These are phyloP conservation scores for Cryptoblepharus egeriae DNA, from an alignment of 2,797 vertebrate genomes.

Conservation along the genomic window DNA sequence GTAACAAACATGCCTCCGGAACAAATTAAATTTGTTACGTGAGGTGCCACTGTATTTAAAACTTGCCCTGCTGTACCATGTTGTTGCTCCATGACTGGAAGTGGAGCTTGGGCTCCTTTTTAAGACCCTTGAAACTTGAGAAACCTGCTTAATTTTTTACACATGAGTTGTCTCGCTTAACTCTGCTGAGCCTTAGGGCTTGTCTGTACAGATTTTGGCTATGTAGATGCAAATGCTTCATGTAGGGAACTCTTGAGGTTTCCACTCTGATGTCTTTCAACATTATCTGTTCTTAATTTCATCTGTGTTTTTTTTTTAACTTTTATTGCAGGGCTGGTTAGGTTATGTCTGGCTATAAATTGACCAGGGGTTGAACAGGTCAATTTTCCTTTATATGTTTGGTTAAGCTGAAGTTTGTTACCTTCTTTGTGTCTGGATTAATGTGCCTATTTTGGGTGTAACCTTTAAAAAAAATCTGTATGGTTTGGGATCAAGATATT, in stretches of 20 bases:
- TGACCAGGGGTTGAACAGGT: not conserved
- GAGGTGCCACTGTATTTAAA: not conserved
- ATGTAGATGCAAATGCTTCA: not conserved
- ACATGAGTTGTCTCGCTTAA: not conserved
- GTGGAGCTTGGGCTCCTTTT: not conserved
- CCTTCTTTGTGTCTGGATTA: not conserved
- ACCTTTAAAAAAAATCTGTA: too few species aligned
- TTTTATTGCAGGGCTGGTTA: too few species aligned
- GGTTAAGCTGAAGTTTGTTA: not conserved
- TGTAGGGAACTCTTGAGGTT: not conserved
- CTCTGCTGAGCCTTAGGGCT: constrained; percentile 1
- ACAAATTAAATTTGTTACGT: too few species aligned
- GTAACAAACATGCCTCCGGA: too few species aligned
- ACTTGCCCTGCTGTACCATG: not conserved
- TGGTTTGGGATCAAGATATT: too few species aligned
- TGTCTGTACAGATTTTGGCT: constrained; percentile 3
- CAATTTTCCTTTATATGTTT: not conserved
- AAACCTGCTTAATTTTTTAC: constrained; percentile 5
- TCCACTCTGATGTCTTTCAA: not conserved
- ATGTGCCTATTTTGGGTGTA: too few species aligned
- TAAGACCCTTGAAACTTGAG: not conserved
- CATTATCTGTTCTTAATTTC: not conserved
- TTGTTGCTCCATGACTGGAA: not conserved
- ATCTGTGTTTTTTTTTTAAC: not conserved
- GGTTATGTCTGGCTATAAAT: too few species aligned